Percentiles rank a stretch among this genome's conserved stretches.
Evolutionary conservation across 2,113 vertebrate genomes (phyloP).

Genomic region (Emberiza fucata): DNA sequence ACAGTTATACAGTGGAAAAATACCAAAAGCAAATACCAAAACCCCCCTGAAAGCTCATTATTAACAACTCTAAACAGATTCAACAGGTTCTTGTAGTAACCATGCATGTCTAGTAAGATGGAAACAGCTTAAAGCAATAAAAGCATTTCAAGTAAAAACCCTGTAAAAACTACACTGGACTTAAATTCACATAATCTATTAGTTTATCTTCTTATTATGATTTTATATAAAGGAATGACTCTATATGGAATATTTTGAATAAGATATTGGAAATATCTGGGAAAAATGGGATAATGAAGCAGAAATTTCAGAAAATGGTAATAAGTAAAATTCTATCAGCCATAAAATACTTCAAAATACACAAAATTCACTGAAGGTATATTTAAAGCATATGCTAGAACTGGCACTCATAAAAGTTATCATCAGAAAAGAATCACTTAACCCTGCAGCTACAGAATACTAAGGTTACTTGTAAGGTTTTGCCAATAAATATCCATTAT

Average conservation of each 20-base stretch:
- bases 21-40: neutral
- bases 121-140: slow-evolving; percentile 7
- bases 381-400: neutral
- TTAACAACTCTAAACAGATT: neutral
- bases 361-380: neutral
- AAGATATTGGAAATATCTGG: neutral
- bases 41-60: neutral
- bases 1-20: neutral
- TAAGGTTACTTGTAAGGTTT: neutral
- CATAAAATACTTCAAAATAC: neutral
- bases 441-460: neutral
- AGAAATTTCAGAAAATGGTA: neutral
- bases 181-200: neutral
- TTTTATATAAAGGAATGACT: neutral
- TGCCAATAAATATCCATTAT: neutral
- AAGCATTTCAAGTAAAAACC: neutral
- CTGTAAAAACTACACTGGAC: neutral
- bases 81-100: neutral
- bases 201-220: neutral
- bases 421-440: neutral
- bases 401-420: neutral
- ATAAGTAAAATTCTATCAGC: neutral
- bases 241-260: neutral
- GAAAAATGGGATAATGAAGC: neutral
- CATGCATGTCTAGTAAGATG: neutral